A percentile compares a stretch with the other conserved stretches of the same genome.
Evolutionary conservation across 2,888 invertebrate species (phyloP).

Genomic region (Merodon equestris): DNA sequence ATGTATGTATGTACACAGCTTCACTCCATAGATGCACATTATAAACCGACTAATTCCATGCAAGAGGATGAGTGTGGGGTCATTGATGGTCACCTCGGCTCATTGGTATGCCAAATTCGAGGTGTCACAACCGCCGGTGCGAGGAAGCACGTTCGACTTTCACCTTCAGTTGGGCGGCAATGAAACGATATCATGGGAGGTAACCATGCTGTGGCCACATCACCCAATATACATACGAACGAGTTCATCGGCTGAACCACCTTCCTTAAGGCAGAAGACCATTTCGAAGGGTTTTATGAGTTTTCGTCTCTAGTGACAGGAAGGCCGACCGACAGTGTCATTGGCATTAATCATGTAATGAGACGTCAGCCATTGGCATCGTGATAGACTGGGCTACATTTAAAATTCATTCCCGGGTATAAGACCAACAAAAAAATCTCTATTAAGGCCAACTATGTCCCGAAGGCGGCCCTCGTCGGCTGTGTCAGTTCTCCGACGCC

Average conservation of each 20-base stretch:
- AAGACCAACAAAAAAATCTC: neutral
- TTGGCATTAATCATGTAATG: slow-evolving; percentile 43
- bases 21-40: too few species aligned
- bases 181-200: too few species aligned
- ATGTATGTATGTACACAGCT: too few species aligned
- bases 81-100: neutral
- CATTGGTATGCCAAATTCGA: slow-evolving; percentile 29
- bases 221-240: too few species aligned
- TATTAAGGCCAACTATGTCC: neutral
- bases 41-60: too few species aligned
- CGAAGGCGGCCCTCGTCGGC: too few species aligned
- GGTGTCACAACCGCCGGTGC: slow-evolving; percentile 13
- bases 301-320: slow-evolving; percentile 31
- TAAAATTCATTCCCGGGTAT: slow-evolving; percentile 22
- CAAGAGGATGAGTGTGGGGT: too few species aligned
- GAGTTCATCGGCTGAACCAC: too few species aligned
- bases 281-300: slow-evolving; percentile 22
- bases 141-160: slow-evolving; percentile 37
- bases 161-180: slow-evolving; percentile 15
- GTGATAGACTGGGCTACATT: slow-evolving; percentile 10
- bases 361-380: neutral
- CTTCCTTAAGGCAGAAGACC: slow-evolving; percentile 21
- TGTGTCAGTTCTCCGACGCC: neutral
- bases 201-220: too few species aligned
- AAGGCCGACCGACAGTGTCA: slow-evolving; percentile 13